phyloP scores from a whole-genome alignment of 2,888 invertebrate genomes.

The Cheilosia scutellata region DNA sequence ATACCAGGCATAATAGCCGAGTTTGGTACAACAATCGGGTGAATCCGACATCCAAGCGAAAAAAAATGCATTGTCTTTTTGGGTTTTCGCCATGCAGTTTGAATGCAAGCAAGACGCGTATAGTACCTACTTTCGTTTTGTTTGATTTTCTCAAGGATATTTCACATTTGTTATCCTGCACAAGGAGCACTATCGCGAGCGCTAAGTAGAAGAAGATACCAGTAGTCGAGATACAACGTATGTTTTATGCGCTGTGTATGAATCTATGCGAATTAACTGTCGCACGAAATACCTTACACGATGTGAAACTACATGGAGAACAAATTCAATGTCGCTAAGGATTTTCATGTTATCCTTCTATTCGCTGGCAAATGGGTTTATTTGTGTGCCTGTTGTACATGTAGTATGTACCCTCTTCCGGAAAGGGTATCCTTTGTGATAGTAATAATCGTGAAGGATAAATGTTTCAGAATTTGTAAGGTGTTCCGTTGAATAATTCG shows the following conservation, averaged over 20 bases:
- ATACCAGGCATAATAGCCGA: slow-evolving; percentile 16
- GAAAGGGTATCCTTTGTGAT: background rate
- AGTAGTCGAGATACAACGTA: slow-evolving; percentile 1
- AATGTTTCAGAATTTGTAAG: slow-evolving; percentile 58
- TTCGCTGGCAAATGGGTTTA: slow-evolving; percentile 34
- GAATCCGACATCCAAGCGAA: background rate
- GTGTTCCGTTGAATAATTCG: slow-evolving; percentile 58
- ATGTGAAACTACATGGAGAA: slow-evolving; percentile 32
- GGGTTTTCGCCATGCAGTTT: background rate
- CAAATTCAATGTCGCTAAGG: slow-evolving; percentile 70
- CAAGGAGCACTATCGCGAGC: slow-evolving; percentile 35
- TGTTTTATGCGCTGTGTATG: slow-evolving; percentile 28
- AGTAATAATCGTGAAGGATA: slow-evolving; percentile 68
- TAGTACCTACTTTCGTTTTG: slow-evolving; percentile 40
- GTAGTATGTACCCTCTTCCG: no score
- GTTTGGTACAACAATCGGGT: slow-evolving; percentile 19
- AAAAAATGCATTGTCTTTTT: no score
- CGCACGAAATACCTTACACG: slow-evolving; percentile 58
- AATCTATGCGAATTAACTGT: slow-evolving; percentile 63
- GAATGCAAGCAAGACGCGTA: slow-evolving; percentile 44
- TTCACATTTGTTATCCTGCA: slow-evolving; percentile 66
- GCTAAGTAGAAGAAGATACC: slow-evolving; percentile 2
- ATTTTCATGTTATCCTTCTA: slow-evolving; percentile 70
- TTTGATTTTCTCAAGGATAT: slow-evolving; percentile 65
- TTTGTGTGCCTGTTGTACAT: slow-evolving; percentile 19